Conservation (phyloP, 2,888 invertebrate species). For the Lasius fuliginosus region DNA sequence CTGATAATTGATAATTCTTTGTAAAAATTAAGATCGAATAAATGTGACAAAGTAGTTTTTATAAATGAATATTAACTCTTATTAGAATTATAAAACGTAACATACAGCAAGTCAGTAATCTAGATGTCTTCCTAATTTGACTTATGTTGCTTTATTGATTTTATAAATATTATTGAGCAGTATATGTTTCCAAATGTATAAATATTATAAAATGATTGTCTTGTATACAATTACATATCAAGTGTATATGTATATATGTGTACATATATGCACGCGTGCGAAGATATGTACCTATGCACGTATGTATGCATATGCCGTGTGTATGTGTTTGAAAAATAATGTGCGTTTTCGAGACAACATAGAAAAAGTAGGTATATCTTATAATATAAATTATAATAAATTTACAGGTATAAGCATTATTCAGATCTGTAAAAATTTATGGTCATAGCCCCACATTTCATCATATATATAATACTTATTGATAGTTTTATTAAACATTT, state of each 20-base stretch:
- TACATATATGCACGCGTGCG: background rate
- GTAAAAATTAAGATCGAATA: conserved; percentile 14
- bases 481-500: conserved; percentile 2
- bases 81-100: conserved; percentile 20
- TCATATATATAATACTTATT: background rate
- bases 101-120: conserved; percentile 10
- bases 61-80: background rate
- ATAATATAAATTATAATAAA: conserved; percentile 20
- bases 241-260: background rate
- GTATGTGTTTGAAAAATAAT: background rate
- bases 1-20: background rate
- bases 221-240: conserved; percentile 37
- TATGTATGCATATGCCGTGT: background rate
- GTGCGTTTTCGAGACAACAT: background rate
- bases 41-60: background rate
- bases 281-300: too few relatives aligned
- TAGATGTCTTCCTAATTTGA: conserved; percentile 12
- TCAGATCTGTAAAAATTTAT: conserved; percentile 37
- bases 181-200: background rate
- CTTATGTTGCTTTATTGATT: background rate
- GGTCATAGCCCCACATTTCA: background rate
- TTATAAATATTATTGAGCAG: conserved; percentile 42
- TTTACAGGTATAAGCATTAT: background rate
- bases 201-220: conserved; percentile 66
- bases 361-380: conserved; percentile 5